Conservation (phyloP, 2,888 invertebrate genomes). For the Podabrus alpinus region DNA sequence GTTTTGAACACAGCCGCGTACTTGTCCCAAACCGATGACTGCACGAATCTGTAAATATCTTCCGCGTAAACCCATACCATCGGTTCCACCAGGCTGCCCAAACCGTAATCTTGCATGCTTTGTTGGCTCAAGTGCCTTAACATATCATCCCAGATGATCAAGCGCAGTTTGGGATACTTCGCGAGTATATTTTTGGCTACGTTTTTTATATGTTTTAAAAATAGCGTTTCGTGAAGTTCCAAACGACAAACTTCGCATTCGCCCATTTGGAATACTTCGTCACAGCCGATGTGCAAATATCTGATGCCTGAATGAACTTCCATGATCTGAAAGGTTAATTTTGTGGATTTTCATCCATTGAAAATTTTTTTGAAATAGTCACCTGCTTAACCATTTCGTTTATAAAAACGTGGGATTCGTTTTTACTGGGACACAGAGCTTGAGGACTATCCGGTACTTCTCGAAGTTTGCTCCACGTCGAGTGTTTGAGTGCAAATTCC, state of each 20-base stretch:
- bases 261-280: conserved; percentile 75
- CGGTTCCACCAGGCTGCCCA: conserved; percentile 72
- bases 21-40: conserved; percentile 65
- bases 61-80: conserved; percentile 84
- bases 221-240: conserved; percentile 61
- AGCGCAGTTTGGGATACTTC: conserved; percentile 62
- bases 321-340: conserved; percentile 43
- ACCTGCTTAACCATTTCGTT: conserved; percentile 73
- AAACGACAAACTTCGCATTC: conserved; percentile 66
- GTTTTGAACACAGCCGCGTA: conserved; percentile 69
- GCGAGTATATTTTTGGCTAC: conserved; percentile 64
- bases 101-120: conserved; percentile 63
- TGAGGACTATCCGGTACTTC: conserved; percentile 71
- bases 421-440: conserved; percentile 73
- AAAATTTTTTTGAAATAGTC: conserved; percentile 14
- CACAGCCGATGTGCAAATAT: conserved; percentile 74
- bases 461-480: conserved; percentile 64
- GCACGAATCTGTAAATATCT: conserved; percentile 64
- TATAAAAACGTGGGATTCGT: conserved; percentile 64
- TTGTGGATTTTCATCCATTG: not conserved
- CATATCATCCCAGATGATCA: conserved; percentile 85
- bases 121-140: conserved; percentile 66
- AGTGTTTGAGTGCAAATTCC: conserved; percentile 72
- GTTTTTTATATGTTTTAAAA: conserved; percentile 65
- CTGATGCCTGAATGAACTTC: conserved; percentile 48